Percentiles rank a stretch among this genome's conserved stretches.
These are phyloP conservation scores for Liopterus haemorrhoidalis DNA, from an alignment of 2,888 invertebrate genomes.

Conservation along the genomic window DNA sequence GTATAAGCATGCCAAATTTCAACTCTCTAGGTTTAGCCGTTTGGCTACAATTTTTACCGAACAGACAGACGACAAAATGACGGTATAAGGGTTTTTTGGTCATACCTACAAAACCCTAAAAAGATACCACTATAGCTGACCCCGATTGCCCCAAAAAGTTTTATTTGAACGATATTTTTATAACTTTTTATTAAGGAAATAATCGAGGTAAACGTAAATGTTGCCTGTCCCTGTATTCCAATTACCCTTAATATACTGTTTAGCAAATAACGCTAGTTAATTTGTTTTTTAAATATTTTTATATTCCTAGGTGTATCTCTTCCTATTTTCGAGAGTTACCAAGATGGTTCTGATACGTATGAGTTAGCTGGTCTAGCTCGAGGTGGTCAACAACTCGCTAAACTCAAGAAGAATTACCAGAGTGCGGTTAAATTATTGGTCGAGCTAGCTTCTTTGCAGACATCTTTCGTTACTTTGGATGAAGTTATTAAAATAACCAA, in stretches of 20 bases:
- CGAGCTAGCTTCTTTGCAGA: slow-evolving; percentile 95
- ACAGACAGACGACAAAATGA: no score
- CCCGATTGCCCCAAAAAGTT: no score
- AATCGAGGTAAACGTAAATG: no score
- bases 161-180: no score
- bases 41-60: no score
- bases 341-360: slow-evolving; percentile 93
- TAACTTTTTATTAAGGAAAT: no score
- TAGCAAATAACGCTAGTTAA: slow-evolving; percentile 2
- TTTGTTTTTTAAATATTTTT: slow-evolving; percentile 2
- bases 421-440: slow-evolving; percentile 93
- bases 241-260: neutral
- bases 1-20: no score
- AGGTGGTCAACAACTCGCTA: slow-evolving; percentile 95
- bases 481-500: slow-evolving; percentile 99
- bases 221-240: no score
- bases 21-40: no score
- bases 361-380: slow-evolving; percentile 94
- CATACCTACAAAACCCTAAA: no score
- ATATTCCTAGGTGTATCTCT: slow-evolving; percentile 74
- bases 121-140: no score
- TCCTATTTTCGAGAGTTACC: slow-evolving; percentile 91
- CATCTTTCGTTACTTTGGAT: slow-evolving; percentile 96
- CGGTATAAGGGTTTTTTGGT: no score
- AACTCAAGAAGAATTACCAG: slow-evolving; percentile 96